phyloP scores from a whole-genome alignment of 2,888 invertebrate species.

The Ashinkailepas kermadecensis region DNA sequence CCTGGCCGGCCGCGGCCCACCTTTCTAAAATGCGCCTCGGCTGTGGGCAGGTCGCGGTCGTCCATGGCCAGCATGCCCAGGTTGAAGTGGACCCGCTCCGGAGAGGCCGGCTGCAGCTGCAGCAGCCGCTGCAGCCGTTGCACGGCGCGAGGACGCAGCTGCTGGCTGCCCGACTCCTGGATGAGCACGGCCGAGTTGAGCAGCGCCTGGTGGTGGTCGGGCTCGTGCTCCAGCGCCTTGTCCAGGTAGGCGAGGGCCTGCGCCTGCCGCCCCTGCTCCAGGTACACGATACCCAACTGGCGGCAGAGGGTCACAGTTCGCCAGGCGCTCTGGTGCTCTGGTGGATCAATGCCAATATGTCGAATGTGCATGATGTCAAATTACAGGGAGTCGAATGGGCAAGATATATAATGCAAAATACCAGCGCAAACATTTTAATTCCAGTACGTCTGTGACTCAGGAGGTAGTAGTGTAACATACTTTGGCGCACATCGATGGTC shows the following conservation, averaged over 20 bases:
- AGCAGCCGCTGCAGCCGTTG: conserved; percentile 73
- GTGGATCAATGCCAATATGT: too few relatives aligned
- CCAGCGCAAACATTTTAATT: too few relatives aligned
- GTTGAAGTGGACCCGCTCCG: conserved; percentile 75
- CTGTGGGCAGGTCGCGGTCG: conserved; percentile 76
- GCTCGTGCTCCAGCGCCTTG: conserved; percentile 83
- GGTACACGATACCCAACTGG: conserved; percentile 83
- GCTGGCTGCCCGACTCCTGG: conserved; percentile 43
- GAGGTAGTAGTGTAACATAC: too few relatives aligned
- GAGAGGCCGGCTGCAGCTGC: neutral
- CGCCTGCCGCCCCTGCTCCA: conserved; percentile 84
- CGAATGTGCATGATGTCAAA: too few relatives aligned
- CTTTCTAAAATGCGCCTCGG: conserved; percentile 83
- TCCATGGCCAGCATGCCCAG: conserved; percentile 96
- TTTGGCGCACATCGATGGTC: too few relatives aligned
- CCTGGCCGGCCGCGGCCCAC: conserved; percentile 45
- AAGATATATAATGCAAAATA: too few relatives aligned
- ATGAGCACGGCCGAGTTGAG: conserved; percentile 90
- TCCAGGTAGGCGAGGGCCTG: conserved; percentile 87
- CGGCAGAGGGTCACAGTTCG: neutral
- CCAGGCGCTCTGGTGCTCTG: too few relatives aligned
- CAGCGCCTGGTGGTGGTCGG: conserved; percentile 89
- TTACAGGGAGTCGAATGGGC: too few relatives aligned
- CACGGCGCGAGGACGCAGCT: conserved; percentile 49
- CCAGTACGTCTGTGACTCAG: too few relatives aligned